Percentiles rank a stretch among this genome's conserved stretches.
Evolutionary conservation across 2,113 vertebrate species (phyloP).

Genomic region (Nerophis ophidion): DNA sequence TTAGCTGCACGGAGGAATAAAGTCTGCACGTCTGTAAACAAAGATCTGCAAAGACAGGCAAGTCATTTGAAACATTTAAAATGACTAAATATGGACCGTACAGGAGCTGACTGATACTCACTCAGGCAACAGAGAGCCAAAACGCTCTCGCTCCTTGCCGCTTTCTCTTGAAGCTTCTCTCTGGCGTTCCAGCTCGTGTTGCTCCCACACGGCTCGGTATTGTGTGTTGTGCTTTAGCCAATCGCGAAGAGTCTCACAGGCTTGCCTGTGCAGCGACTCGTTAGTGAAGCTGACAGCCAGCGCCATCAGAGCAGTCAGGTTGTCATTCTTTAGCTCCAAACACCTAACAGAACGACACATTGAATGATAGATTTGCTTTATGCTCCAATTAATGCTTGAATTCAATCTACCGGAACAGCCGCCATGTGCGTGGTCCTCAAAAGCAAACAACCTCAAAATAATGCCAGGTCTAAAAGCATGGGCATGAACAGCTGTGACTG

Average conservation of each 20-base stretch:
- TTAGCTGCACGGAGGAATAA: slow-evolving; percentile 86
- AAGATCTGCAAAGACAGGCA: slow-evolving; percentile 65
- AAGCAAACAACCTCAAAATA: too few species aligned
- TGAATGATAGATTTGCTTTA: background rate
- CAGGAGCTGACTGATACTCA: slow-evolving; percentile 64
- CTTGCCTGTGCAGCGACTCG: slow-evolving; percentile 93
- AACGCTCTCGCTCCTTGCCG: slow-evolving; percentile 75
- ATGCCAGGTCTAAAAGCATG: too few species aligned
- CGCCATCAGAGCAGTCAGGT: slow-evolving; percentile 91
- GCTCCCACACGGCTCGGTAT: slow-evolving; percentile 78
- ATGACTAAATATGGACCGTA: background rate
- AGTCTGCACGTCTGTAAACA: slow-evolving; percentile 90
- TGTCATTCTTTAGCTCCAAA: slow-evolving; percentile 91
- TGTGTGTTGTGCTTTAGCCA: slow-evolving; percentile 88
- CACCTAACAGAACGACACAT: slow-evolving; percentile 62
- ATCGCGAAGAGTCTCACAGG: slow-evolving; percentile 89
- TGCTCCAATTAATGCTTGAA: too few species aligned
- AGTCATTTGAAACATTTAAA: background rate
- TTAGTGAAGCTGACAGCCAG: slow-evolving; percentile 97
- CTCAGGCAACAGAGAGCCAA: slow-evolving; percentile 90
- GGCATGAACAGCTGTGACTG: too few species aligned
- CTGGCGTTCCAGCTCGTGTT: slow-evolving; percentile 55
- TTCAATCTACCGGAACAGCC: background rate
- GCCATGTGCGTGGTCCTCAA: too few species aligned
- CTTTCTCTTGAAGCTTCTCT: slow-evolving; percentile 35